Evolutionary conservation across 2,113 vertebrate genomes (phyloP), one percentile per base, ranked within the genome.

Genomic region (Arizona elegans): DNA sequence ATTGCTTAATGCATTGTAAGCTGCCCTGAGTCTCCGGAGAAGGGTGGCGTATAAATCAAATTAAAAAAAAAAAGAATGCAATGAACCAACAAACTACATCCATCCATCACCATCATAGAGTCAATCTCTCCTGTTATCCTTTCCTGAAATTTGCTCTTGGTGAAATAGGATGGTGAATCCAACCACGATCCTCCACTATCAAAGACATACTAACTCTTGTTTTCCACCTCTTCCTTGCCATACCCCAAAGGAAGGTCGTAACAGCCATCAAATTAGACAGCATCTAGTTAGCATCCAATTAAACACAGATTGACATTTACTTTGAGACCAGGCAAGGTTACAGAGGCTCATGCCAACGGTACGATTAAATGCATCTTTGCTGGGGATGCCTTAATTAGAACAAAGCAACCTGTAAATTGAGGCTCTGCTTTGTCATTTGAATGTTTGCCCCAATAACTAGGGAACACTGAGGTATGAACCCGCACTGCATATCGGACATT

Each of bases 401-500:
- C 89, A 90, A 92, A 81, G 87, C 92, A 89, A 89, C 92, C 62
- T 89, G 65, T 56, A 92, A 86, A 90, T 86, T 90, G 58, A 89
- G 43, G 29, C 8, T 52, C 8, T 43, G 55, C 47, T 90, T 29
- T 86, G 43, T 62, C 55, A 75, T 86, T 50, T n/a, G 43, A 59
- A 59, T 62, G 75, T 90, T 53, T 86, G 24, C 33, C 43, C 88
- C 56, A 26, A 56, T 26, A 62, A 90, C 88, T 90, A 12, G 24
- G 75, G 50, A 53, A 8, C 19, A 13, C 24, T 59, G 54, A 92
- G 88, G 52, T 52, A 59, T 86, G 43, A 43, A 2, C 43, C 43
- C 3, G 3, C 43, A 43, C 43, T 43, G 43, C 43, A 43, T 43
- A 43, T 43, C 3, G 3, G 43, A 43, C 43, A 43, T 43, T 43